Base-by-base conservation (phyloP, 1,140 invertebrate species). In the Eufriesea mexicana region DNA sequence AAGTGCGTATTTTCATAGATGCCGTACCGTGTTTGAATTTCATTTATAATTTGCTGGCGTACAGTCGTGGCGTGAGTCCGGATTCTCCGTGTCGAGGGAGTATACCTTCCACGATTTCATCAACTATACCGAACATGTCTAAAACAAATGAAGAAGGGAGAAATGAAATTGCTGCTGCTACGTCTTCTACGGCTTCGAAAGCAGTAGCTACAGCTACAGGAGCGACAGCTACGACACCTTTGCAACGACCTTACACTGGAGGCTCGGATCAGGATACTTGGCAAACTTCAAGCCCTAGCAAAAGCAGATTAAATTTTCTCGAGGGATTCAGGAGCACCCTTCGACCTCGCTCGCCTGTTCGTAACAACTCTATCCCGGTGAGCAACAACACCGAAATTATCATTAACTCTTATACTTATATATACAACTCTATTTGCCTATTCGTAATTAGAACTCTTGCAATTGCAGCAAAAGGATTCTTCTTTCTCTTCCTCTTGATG, bases 241-340 rank as follows among this genome's bases (percentile, higher is more conserved):
- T 89, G 89, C 94, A 86, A 57, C 94, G 92, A 87, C 93, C 90
- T 85, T 92, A 89, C 83, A 93, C 85, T 9, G 94, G 90, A 89
- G 90, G 89, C 87, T 90, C 86, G 90, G 94, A 89, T 85, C 90
- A 85, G 84, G 93, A 88, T 73, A 75, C 89, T 12, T 88, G 95
- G 86, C 86, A 93, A 85, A 91, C 95, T 85, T 93, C 94, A 81
- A 95, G 88, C 92, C 95, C 90, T 87, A 96, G 95, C 67, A 96
- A 96, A 80, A 93, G 95, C 95, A 90, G 96, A 95, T 93, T 96
- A 94, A 94, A 94, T 85, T 95, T 96, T 85, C 94, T 96, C 86
- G 95, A 96, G 84, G 96, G 95, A 88, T 95, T 96, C 90, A 93
- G 94, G 72, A 96, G 95, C 90, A 95, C 95, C 8, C 91, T 96